These are phyloP conservation scores for Caenorhabditis sp. DNA, from an alignment of 2,888 invertebrate species.

Conservation along the genomic window DNA sequence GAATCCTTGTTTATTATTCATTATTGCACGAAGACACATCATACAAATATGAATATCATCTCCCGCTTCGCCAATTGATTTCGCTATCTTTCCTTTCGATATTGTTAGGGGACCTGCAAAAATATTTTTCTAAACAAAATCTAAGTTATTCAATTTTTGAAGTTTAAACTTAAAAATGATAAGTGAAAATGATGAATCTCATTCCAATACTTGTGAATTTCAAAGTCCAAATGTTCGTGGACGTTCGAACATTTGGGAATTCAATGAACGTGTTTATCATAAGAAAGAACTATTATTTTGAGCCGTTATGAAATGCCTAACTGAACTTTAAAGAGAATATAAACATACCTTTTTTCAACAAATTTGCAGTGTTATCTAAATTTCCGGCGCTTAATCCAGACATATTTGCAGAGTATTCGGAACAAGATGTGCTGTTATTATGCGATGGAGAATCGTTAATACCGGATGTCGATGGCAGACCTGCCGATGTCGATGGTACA, in stretches of 20 bases:
- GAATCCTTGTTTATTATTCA: slow-evolving; percentile 99
- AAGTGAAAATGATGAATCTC: too few relatives aligned
- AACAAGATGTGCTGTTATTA: slow-evolving; percentile 10
- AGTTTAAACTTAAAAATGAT: too few relatives aligned
- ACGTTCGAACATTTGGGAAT: too few relatives aligned
- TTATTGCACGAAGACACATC: slow-evolving; percentile 97
- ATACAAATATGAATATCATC: slow-evolving; percentile 99
- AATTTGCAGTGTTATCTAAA: slow-evolving; percentile 27
- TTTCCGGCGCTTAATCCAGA: slow-evolving; percentile 14
- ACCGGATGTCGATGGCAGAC: slow-evolving; percentile 4
- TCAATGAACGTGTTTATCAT: too few relatives aligned
- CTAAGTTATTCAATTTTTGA: neutral
- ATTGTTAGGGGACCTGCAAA: slow-evolving; percentile 35
- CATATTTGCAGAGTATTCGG: slow-evolving; percentile 9
- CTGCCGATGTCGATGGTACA: slow-evolving; percentile 36
- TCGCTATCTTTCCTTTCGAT: slow-evolving; percentile 40
- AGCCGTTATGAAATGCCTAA: too few relatives aligned
- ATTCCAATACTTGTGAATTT: too few relatives aligned
- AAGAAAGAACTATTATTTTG: too few relatives aligned
- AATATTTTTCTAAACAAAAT: neutral
- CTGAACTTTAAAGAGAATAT: too few relatives aligned
- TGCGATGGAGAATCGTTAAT: slow-evolving; percentile 29
- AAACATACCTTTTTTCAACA: slow-evolving; percentile 32
- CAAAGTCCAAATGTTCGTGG: too few relatives aligned
- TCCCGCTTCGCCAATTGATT: slow-evolving; percentile 71